Evolutionary conservation across 2,888 invertebrate genomes (phyloP).

Genomic region (Torymus texanus): DNA sequence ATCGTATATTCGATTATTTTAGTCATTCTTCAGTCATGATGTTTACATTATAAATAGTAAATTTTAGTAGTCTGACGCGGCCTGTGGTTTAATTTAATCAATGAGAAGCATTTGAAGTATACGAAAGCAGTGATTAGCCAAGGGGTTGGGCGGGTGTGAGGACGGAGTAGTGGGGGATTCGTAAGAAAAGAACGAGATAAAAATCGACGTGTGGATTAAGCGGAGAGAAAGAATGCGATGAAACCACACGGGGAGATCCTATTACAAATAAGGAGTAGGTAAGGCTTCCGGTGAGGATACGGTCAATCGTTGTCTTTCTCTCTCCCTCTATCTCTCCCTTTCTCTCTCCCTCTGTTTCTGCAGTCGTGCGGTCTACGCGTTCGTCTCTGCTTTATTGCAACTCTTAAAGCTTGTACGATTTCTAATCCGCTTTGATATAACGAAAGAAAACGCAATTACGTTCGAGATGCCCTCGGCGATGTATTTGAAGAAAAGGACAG

Average conservation of each 20-base stretch:
- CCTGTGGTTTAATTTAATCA: neutral
- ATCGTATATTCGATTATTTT: too few species aligned
- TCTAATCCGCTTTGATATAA: slow-evolving; percentile 73
- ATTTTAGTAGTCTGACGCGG: too few species aligned
- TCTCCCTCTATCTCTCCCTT: slow-evolving; percentile 9
- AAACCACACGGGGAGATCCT: slow-evolving; percentile 74
- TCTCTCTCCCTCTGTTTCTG: neutral
- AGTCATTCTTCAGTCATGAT: too few species aligned
- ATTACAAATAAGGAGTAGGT: slow-evolving; percentile 74
- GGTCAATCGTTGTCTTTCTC: slow-evolving; percentile 71
- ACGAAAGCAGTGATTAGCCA: slow-evolving; percentile 12
- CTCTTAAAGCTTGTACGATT: slow-evolving; percentile 73
- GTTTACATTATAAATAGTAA: too few species aligned
- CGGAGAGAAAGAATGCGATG: slow-evolving; percentile 71
- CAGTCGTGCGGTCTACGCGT: slow-evolving; percentile 57
- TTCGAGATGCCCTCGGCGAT: slow-evolving; percentile 65
- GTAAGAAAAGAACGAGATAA: slow-evolving; percentile 50
- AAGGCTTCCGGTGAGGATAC: slow-evolving; percentile 74
- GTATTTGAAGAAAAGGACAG: slow-evolving; percentile 28
- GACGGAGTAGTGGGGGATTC: neutral
- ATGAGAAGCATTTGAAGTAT: slow-evolving; percentile 32
- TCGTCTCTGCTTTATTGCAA: slow-evolving; percentile 58
- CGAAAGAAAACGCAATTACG: slow-evolving; percentile 71
- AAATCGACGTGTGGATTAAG: slow-evolving; percentile 53
- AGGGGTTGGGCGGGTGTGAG: slow-evolving; percentile 16